These are phyloP conservation scores for Leistus spinibarbis DNA, from an alignment of 2,888 invertebrate genomes.

Conservation along the genomic window DNA sequence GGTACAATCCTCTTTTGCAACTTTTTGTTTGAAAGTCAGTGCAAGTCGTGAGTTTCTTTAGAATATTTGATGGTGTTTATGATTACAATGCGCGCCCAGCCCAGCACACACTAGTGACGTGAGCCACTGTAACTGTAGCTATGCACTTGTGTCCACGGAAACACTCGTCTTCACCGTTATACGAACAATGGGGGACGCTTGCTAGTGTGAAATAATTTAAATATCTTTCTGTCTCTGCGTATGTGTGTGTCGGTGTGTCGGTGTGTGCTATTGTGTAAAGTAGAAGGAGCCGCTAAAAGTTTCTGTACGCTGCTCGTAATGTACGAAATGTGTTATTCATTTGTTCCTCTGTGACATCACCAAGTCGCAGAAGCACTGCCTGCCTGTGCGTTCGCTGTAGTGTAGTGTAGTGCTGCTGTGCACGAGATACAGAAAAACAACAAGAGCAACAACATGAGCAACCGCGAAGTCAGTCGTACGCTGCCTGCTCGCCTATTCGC, in stretches of 20 bases:
- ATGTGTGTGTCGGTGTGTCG: slow-evolving; percentile 41
- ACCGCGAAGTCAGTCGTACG: neutral
- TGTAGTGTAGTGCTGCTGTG: slow-evolving; percentile 1
- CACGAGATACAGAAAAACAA: neutral
- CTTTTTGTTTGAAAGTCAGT: neutral
- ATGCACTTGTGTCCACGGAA: neutral
- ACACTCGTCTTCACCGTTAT: slow-evolving; percentile 11
- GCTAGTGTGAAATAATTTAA: slow-evolving; percentile 46
- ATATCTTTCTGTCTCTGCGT: slow-evolving; percentile 39
- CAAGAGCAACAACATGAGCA: neutral
- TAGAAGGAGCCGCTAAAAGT: slow-evolving; percentile 40
- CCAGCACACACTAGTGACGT: neutral
- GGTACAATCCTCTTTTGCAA: too few species aligned
- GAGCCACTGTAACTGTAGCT: neutral
- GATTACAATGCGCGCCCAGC: neutral
- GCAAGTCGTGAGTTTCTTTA: neutral
- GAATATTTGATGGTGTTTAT: neutral
- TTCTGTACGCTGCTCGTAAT: slow-evolving; percentile 42
- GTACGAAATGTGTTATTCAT: slow-evolving; percentile 45
- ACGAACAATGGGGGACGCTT: neutral
- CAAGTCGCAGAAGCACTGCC: neutral
- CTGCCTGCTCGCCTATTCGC: slow-evolving; percentile 2
- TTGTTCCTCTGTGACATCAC: slow-evolving; percentile 38
- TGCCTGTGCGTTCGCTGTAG: too few species aligned
- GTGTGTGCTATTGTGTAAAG: slow-evolving; percentile 41